Percentiles rank a stretch among this genome's conserved stretches.
These are phyloP conservation scores for Agraylea sexmaculata DNA, from an alignment of 1,140 invertebrate genomes.

Conservation along the genomic window DNA sequence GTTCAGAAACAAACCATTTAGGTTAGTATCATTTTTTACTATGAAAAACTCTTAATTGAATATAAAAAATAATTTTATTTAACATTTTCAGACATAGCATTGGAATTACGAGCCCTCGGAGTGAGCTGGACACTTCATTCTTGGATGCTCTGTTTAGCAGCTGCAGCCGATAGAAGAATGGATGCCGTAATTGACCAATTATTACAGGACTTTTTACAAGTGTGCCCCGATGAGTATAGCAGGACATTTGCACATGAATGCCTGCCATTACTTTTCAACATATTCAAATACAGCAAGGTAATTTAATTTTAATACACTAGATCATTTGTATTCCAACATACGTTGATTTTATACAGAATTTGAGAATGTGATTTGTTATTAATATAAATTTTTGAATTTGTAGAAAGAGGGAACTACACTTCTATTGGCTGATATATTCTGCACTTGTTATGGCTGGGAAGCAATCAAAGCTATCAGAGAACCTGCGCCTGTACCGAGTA, in stretches of 20 bases:
- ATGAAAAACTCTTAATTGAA: no score
- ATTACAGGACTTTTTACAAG: constrained; percentile 80
- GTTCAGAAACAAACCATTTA: constrained; percentile 78
- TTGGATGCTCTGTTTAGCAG: constrained; percentile 82
- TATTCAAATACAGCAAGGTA: constrained; percentile 82
- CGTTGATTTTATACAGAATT: not conserved
- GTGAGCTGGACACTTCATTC: constrained; percentile 83
- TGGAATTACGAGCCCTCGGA: constrained; percentile 69
- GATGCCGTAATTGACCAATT: constrained; percentile 83
- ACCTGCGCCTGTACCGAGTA: constrained; percentile 46
- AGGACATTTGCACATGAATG: constrained; percentile 83
- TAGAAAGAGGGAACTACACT: constrained; percentile 81
- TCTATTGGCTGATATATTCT: constrained; percentile 78
- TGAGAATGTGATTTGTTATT: constrained; percentile 4
- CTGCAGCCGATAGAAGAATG: constrained; percentile 68
- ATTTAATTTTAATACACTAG: constrained; percentile 16
- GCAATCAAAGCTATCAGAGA: constrained; percentile 67
- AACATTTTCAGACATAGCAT: constrained; percentile 56
- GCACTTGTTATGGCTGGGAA: constrained; percentile 79
- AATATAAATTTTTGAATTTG: no score
- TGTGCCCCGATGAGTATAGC: constrained; percentile 72
- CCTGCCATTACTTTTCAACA: constrained; percentile 77
- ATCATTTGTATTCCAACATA: not conserved
- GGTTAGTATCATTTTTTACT: constrained; percentile 40
- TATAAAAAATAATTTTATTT: constrained; percentile 4